phyloP scores from a whole-genome alignment of 1,140 invertebrate species.

The Agraylea sexmaculata region DNA sequence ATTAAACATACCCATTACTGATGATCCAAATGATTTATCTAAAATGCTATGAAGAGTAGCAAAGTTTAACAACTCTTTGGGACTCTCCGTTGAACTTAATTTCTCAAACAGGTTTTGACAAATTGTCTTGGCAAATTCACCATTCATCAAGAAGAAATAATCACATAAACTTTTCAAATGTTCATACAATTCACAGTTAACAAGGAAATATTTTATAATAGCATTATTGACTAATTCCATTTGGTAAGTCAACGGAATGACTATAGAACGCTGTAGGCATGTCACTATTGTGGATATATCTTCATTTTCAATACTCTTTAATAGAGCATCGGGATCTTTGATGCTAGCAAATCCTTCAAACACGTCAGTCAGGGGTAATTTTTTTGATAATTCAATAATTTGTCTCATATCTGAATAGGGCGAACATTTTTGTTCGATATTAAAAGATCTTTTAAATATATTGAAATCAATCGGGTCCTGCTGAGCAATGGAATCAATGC shows the following conservation, averaged over 20 bases:
- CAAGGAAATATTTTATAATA: slow-evolving; percentile 54
- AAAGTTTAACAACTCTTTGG: slow-evolving; percentile 55
- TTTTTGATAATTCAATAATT: slow-evolving; percentile 33
- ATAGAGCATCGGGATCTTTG: slow-evolving; percentile 24
- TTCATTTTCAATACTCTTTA: slow-evolving; percentile 27
- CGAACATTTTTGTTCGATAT: slow-evolving; percentile 22
- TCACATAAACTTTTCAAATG: slow-evolving; percentile 58
- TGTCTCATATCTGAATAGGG: slow-evolving; percentile 31
- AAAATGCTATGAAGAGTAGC: slow-evolving; percentile 53
- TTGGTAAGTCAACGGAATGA: slow-evolving; percentile 54
- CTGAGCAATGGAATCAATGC: slow-evolving; percentile 25
- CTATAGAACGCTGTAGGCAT: slow-evolving; percentile 53
- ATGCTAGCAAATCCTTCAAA: slow-evolving; percentile 26
- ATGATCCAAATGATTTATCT: slow-evolving; percentile 46
- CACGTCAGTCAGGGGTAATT: slow-evolving; percentile 32
- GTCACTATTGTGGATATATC: slow-evolving; percentile 45
- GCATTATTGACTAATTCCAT: slow-evolving; percentile 56
- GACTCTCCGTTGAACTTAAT: slow-evolving; percentile 46
- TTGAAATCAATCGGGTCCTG: slow-evolving; percentile 6
- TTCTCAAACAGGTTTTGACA: slow-evolving; percentile 52
- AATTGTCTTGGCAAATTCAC: slow-evolving; percentile 59
- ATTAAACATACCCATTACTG: slow-evolving; percentile 30
- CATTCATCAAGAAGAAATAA: slow-evolving; percentile 65
- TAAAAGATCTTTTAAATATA: slow-evolving; percentile 15
- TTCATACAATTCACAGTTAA: slow-evolving; percentile 51